Conservation (phyloP, 2,113 vertebrate species). For the Cheirogaleus medius region DNA sequence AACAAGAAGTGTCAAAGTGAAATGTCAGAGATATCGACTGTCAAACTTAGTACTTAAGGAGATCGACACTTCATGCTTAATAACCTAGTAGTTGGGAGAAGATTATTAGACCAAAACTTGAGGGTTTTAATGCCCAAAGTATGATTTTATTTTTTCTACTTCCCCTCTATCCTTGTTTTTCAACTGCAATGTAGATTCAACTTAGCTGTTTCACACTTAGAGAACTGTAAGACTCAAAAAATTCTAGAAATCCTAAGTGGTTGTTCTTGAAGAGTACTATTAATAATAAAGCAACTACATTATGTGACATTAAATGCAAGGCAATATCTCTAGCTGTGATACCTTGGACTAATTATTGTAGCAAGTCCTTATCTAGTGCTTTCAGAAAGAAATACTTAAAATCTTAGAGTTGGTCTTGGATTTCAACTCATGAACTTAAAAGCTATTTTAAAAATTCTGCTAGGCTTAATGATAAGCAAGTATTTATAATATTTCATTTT, state of each 20-base stretch:
- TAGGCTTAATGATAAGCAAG: constrained; percentile 34
- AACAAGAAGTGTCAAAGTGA: too few species aligned
- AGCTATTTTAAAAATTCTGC: background rate
- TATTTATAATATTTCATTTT: constrained; percentile 75
- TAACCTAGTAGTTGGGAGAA: background rate
- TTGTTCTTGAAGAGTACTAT: background rate
- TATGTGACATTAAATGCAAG: background rate
- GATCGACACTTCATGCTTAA: too few species aligned
- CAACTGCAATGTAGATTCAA: background rate
- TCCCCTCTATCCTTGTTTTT: background rate
- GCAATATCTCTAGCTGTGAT: background rate
- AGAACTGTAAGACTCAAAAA: background rate
- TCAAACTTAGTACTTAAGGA: too few species aligned
- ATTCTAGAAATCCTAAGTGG: background rate
- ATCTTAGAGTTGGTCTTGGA: background rate
- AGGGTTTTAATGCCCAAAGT: background rate
- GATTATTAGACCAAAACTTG: too few species aligned
- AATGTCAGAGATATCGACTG: too few species aligned
- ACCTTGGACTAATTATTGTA: background rate
- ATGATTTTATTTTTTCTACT: background rate
- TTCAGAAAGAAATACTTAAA: constrained; percentile 41
- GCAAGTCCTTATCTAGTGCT: background rate
- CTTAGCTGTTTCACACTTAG: background rate
- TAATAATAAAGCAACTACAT: background rate
- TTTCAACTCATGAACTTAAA: constrained; percentile 46